Evolutionary conservation across 2,797 vertebrate genomes (phyloP).

Genomic region (Xiphophorus birchmanni): DNA sequence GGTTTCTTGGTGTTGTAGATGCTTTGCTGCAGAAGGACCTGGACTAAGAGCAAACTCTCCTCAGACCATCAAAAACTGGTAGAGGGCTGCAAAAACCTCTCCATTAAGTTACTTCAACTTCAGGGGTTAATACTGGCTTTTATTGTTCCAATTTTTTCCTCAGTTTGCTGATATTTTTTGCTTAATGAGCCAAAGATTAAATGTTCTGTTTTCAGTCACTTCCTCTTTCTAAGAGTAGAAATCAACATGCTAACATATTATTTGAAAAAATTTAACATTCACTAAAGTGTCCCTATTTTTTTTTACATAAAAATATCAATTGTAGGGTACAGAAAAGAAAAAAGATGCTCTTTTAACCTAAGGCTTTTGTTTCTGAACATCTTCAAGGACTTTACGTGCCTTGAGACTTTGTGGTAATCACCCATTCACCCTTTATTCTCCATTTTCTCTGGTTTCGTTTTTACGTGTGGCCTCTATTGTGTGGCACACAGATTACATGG

Average conservation of each 20-base stretch:
- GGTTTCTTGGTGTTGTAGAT: not conserved
- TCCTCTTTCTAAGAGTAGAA: not conserved
- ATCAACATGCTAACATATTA: not conserved
- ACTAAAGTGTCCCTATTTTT: not conserved
- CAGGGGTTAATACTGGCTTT: not conserved
- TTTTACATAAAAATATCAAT: not conserved
- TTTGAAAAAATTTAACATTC: not conserved
- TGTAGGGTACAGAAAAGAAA: not conserved
- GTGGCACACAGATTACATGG: slow-evolving; percentile 32
- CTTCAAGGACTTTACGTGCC: slow-evolving; percentile 9
- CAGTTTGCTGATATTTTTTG: not conserved
- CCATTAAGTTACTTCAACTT: not conserved
- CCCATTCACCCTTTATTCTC: slow-evolving; percentile 28
- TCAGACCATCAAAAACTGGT: not conserved
- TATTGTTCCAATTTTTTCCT: not conserved
- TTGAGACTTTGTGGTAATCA: slow-evolving; percentile 15
- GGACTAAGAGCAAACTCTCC: not conserved
- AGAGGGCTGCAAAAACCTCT: not conserved
- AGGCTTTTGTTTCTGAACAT: slow-evolving; percentile 1
- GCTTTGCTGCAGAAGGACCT: not conserved
- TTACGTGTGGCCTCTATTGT: slow-evolving; percentile 44
- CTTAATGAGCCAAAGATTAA: not conserved
- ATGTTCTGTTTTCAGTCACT: not conserved
- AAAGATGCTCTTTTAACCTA: not conserved
- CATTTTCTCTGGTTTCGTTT: slow-evolving; percentile 13